Conservation (phyloP, 2,113 vertebrate genomes). For the Archocentrus centrarchus region DNA sequence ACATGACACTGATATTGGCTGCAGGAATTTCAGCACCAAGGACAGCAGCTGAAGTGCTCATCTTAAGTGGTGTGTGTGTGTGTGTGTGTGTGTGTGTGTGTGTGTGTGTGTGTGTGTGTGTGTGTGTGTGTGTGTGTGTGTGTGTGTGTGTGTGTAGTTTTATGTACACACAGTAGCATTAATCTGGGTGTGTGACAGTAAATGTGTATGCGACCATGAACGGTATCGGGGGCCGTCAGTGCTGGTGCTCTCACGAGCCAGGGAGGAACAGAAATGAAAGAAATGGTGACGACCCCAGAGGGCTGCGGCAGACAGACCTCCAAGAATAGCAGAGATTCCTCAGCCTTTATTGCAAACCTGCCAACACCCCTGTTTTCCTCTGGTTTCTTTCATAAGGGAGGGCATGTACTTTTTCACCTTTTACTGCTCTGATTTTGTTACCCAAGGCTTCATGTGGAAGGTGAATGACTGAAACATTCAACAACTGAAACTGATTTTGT, state of each 20-base stretch:
- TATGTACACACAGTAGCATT: slow-evolving; percentile 19
- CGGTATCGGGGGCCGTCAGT: slow-evolving; percentile 16
- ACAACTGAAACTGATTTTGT: neutral
- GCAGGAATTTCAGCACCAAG: slow-evolving; percentile 53
- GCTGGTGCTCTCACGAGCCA: slow-evolving; percentile 20
- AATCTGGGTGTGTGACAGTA: slow-evolving; percentile 9
- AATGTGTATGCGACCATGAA: slow-evolving; percentile 5
- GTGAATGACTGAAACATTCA: neutral
- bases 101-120: neutral
- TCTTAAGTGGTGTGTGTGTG: slow-evolving; percentile 5
- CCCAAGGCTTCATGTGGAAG: neutral
- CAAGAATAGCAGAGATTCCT: slow-evolving; percentile 44
- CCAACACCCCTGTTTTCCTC: slow-evolving; percentile 38
- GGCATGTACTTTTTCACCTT: neutral
- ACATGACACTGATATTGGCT: slow-evolving; percentile 41
- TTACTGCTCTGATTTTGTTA: slow-evolving; percentile 1
- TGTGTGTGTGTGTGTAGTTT: neutral
- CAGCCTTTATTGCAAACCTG: slow-evolving; percentile 59
- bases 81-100: neutral
- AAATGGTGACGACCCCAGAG: slow-evolving; percentile 57
- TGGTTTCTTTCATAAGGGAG: slow-evolving; percentile 3
- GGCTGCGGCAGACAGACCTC: slow-evolving; percentile 54
- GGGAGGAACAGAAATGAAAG: slow-evolving; percentile 43
- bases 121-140: too few relatives aligned
- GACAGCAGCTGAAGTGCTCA: slow-evolving; percentile 14